These are phyloP conservation scores for Murina feae DNA, from an alignment of 2,113 vertebrate genomes.

Conservation along the genomic window DNA sequence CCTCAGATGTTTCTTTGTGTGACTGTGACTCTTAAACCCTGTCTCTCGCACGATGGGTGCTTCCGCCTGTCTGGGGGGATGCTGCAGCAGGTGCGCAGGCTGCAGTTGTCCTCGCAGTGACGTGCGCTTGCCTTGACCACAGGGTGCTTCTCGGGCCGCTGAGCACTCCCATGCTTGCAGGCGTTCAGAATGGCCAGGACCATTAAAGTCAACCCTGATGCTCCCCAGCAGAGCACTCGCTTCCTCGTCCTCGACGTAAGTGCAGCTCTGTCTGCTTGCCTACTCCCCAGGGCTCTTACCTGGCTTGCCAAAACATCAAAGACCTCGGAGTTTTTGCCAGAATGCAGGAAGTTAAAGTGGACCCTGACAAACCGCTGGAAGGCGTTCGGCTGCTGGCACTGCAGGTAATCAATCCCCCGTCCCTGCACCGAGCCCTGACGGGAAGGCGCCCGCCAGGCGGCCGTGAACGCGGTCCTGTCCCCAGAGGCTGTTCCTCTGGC, in stretches of 20 bases:
- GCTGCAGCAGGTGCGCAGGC: background rate
- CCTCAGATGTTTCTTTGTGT: background rate
- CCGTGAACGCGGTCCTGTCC: rapidly evolving
- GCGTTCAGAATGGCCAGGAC: constrained; percentile 85
- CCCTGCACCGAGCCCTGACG: rapidly evolving
- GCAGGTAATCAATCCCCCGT: constrained; percentile 85
- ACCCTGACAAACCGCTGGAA: constrained; percentile 95
- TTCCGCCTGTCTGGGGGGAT: too few species aligned
- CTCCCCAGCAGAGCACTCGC: constrained; percentile 88
- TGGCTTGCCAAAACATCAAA: constrained; percentile 81
- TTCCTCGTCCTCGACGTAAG: constrained; percentile 90
- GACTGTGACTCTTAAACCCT: background rate
- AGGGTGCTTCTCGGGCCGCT: constrained; percentile 85
- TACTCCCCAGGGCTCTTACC: constrained; percentile 85
- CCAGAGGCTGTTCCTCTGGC: background rate
- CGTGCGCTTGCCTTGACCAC: background rate
- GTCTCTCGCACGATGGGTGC: too few species aligned
- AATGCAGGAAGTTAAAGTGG: constrained; percentile 90
- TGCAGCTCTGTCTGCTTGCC: constrained; percentile 45
- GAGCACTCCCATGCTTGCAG: constrained; percentile 78
- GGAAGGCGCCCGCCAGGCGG: rapidly evolving
- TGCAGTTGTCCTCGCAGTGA: background rate
- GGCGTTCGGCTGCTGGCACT: constrained; percentile 88
- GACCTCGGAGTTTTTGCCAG: constrained; percentile 84
- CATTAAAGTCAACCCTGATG: constrained; percentile 92